Percentiles rank a stretch among this genome's conserved stretches.
phyloP scores from a whole-genome alignment of 1,140 invertebrate genomes.

The Drosophila navojoa region DNA sequence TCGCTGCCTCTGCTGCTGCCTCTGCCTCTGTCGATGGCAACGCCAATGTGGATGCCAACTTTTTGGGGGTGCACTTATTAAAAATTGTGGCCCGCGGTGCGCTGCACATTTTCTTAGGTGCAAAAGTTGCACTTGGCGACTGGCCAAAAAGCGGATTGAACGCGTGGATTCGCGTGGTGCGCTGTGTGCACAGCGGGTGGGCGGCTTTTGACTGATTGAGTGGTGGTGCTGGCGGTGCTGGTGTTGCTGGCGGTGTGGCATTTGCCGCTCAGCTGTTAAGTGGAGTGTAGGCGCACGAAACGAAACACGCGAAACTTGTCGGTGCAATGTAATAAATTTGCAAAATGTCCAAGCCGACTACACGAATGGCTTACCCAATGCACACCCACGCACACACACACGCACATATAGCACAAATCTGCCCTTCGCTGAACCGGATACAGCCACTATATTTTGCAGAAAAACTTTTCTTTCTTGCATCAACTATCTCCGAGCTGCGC shows the following conservation, averaged over 20 bases:
- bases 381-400: conserved; percentile 46
- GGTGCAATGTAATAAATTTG: conserved; percentile 77
- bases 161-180: not conserved
- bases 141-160: conserved; percentile 44
- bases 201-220: conserved; percentile 40
- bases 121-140: conserved; percentile 72
- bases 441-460: not conserved
- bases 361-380: conserved; percentile 75
- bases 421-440: not conserved
- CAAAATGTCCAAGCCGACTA: conserved; percentile 67
- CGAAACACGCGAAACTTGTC: conserved; percentile 73
- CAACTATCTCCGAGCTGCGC: not conserved
- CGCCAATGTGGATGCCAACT: conserved; percentile 36
- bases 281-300: conserved; percentile 74
- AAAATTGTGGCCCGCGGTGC: conserved; percentile 47
- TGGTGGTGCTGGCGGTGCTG: conserved; percentile 1
- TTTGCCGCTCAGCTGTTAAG: conserved; percentile 49
- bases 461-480: not conserved
- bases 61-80: conserved; percentile 50
- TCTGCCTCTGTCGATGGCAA: not conserved
- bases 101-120: conserved; percentile 70
- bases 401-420: not conserved
- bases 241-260: not conserved
- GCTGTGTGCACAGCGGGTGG: conserved; percentile 2
- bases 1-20: conserved; percentile 23